Conservation (phyloP, 1,140 invertebrate genomes). For the Antheraea mylitta region DNA sequence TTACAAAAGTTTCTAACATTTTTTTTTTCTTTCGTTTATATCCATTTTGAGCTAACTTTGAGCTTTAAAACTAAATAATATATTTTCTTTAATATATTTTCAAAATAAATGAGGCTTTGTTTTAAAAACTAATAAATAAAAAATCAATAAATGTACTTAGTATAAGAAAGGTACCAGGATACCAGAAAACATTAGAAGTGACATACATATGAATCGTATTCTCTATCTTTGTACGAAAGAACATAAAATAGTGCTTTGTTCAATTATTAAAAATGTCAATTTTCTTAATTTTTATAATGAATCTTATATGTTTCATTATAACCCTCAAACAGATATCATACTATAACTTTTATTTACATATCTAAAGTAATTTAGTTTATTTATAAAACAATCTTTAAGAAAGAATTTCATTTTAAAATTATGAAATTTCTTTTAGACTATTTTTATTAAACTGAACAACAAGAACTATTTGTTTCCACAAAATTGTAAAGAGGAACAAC, state of each 20-base stretch:
- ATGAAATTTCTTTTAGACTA: too few species aligned
- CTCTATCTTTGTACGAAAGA: slow-evolving; percentile 1
- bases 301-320: neutral
- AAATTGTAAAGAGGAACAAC: too few species aligned
- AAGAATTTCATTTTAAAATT: too few species aligned
- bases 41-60: slow-evolving; percentile 69
- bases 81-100: slow-evolving; percentile 4
- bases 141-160: neutral
- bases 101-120: neutral
- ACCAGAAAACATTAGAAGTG: slow-evolving; percentile 9
- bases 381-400: too few species aligned
- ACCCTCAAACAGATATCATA: too few species aligned
- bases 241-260: neutral
- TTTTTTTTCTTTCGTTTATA: slow-evolving; percentile 31
- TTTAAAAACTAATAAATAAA: slow-evolving; percentile 7
- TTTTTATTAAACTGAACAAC: too few species aligned
- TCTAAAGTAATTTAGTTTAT: too few species aligned
- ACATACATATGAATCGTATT: neutral
- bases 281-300: neutral
- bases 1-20: slow-evolving; percentile 50
- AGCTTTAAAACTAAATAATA: slow-evolving; percentile 63
- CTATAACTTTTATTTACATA: too few species aligned
- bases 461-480: too few species aligned
- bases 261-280: neutral
- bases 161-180: slow-evolving; percentile 18